phyloP scores from a whole-genome alignment of 2,888 invertebrate species.

The Watsonalla cultraria region DNA sequence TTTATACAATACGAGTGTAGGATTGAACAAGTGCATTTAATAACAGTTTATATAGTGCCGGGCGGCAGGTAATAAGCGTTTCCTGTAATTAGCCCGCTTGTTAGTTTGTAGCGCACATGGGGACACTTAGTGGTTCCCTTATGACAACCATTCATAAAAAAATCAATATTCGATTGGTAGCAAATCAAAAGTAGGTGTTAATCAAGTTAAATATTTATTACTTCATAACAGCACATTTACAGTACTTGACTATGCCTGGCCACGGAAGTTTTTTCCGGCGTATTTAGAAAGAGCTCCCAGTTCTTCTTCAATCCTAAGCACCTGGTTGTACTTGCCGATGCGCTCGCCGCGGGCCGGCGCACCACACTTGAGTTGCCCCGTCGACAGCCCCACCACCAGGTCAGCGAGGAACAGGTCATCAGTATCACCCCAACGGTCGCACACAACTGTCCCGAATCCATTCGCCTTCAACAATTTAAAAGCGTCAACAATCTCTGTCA shows the following conservation, averaged over 20 bases:
- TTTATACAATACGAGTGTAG: neutral
- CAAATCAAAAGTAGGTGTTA: too few species aligned
- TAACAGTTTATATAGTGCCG: conserved; percentile 44
- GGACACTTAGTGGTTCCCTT: neutral
- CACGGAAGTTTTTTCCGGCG: conserved; percentile 96
- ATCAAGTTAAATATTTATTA: too few species aligned
- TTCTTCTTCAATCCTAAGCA: conserved; percentile 98
- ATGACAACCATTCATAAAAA: neutral
- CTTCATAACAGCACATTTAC: neutral
- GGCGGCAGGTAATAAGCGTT: conserved; percentile 40
- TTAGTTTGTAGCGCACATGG: conserved; percentile 21
- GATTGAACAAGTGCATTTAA: conserved; percentile 30
- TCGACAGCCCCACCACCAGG: conserved; percentile 97
- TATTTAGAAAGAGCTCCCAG: conserved; percentile 93
- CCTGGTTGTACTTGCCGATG: conserved; percentile 98
- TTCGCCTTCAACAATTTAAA: conserved; percentile 96
- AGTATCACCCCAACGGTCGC: conserved; percentile 93
- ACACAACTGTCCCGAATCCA: conserved; percentile 87
- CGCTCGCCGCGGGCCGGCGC: conserved; percentile 98
- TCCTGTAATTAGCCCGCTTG: conserved; percentile 53
- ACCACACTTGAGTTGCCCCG: conserved; percentile 99
- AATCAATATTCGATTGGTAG: neutral
- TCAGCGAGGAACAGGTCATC: conserved; percentile 99
- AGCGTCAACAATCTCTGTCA: conserved; percentile 97
- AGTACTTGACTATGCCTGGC: conserved; percentile 34